These are phyloP conservation scores for Ditylenchus dipsaci DNA, from an alignment of 1,140 invertebrate genomes.

Conservation along the genomic window DNA sequence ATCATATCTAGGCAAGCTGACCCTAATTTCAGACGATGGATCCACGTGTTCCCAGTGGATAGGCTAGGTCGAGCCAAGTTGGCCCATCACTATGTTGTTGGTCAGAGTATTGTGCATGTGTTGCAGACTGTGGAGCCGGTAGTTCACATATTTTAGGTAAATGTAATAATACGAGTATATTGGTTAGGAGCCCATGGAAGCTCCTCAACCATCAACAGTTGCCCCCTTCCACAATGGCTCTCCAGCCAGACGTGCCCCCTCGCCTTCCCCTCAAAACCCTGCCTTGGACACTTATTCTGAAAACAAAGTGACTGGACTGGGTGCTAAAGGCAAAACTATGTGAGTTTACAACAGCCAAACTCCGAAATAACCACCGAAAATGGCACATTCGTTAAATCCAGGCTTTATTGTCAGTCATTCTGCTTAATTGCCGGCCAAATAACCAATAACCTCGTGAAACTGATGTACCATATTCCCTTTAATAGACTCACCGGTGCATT, in stretches of 20 bases:
- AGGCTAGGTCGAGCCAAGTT: constrained; percentile 46
- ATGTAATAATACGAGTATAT: background rate
- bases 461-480: too few relatives aligned
- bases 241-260: constrained; percentile 66
- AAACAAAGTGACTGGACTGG: constrained; percentile 45
- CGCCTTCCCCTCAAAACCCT: constrained; percentile 72
- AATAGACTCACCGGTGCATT: too few relatives aligned
- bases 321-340: constrained; percentile 76
- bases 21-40: constrained; percentile 72
- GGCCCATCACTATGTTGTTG: constrained; percentile 52
- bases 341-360: too few relatives aligned
- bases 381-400: too few relatives aligned
- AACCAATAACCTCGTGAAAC: too few relatives aligned
- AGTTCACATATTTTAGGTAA: background rate
- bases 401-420: too few relatives aligned
- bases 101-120: constrained; percentile 36
- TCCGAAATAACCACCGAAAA: too few relatives aligned
- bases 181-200: constrained; percentile 21
- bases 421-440: too few relatives aligned
- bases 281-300: constrained; percentile 57
- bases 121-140: constrained; percentile 37
- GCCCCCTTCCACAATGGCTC: constrained; percentile 19
- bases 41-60: constrained; percentile 95
- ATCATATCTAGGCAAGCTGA: too few relatives aligned
- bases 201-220: background rate